Percentiles rank a stretch among this genome's conserved stretches.
Evolutionary conservation across 2,888 invertebrate species (phyloP).

Genomic region (Alcis repandata): DNA sequence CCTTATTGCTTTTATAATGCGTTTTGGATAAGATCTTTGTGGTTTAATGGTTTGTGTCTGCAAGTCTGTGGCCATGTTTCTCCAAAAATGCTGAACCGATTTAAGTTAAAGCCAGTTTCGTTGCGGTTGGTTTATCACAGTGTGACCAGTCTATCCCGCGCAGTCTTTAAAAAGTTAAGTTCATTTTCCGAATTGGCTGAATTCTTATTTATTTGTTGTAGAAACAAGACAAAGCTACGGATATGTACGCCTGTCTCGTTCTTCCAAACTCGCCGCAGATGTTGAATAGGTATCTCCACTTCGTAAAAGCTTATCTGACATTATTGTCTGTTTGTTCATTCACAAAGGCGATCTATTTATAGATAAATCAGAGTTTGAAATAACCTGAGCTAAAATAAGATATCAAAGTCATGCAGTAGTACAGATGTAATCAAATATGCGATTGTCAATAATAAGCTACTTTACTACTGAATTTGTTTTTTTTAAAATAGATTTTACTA

Average conservation of each 20-base stretch:
- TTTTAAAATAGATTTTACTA: background rate
- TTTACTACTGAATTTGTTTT: background rate
- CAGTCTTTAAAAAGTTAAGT: no score
- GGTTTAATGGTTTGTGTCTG: no score
- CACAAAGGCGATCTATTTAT: slow-evolving; percentile 16
- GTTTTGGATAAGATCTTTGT: no score
- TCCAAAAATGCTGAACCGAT: no score
- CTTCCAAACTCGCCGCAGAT: background rate
- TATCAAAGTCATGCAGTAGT: slow-evolving; percentile 19
- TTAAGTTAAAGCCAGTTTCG: no score
- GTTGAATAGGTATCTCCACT: background rate
- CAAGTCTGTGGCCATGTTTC: no score
- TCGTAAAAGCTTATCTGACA: slow-evolving; percentile 1
- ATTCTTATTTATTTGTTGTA: no score
- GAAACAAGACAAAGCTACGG: background rate
- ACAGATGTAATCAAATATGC: background rate
- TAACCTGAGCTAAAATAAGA: slow-evolving; percentile 25
- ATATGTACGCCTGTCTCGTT: background rate
- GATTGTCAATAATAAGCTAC: background rate
- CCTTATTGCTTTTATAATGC: no score
- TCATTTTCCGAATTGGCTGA: no score
- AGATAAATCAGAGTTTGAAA: slow-evolving; percentile 21
- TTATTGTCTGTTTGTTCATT: background rate
- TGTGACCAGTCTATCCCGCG: no score
- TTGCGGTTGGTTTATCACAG: no score